These are phyloP conservation scores for Leptinotarsa haldemani DNA, from an alignment of 2,888 invertebrate genomes.

Conservation along the genomic window DNA sequence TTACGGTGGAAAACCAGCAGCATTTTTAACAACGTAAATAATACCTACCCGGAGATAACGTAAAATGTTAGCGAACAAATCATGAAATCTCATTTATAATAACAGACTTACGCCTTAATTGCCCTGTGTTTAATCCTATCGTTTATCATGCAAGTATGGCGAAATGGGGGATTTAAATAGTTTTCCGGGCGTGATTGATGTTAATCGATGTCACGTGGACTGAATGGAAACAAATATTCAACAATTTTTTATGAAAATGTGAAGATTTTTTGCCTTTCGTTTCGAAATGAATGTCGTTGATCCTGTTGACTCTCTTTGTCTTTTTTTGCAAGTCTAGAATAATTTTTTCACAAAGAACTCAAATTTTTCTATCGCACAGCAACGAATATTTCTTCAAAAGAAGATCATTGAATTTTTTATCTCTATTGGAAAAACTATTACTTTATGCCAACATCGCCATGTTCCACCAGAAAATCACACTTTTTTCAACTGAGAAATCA, in stretches of 20 bases:
- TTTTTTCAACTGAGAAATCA: too few species aligned
- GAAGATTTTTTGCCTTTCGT: too few species aligned
- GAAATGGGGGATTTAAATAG: conserved; percentile 11
- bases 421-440: too few species aligned
- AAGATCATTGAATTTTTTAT: too few species aligned
- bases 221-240: background rate
- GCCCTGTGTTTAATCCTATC: conserved; percentile 48
- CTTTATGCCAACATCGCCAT: too few species aligned
- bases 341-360: too few species aligned
- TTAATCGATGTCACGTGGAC: conserved; percentile 5
- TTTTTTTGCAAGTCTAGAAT: too few species aligned
- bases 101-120: conserved; percentile 51
- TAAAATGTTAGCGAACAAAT: conserved; percentile 49
- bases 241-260: background rate
- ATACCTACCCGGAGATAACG: conserved; percentile 44
- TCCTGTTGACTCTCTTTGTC: too few species aligned
- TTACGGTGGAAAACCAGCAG: conserved; percentile 50
- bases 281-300: too few species aligned
- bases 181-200: conserved; percentile 16
- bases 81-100: conserved; percentile 47
- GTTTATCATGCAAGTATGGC: conserved; percentile 45
- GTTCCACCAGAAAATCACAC: too few species aligned
- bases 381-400: too few species aligned
- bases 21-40: conserved; percentile 49
- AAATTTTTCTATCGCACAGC: too few species aligned